Evolutionary conservation across 2,113 vertebrate genomes (phyloP).

Genomic region (Marmota flaviventris): DNA sequence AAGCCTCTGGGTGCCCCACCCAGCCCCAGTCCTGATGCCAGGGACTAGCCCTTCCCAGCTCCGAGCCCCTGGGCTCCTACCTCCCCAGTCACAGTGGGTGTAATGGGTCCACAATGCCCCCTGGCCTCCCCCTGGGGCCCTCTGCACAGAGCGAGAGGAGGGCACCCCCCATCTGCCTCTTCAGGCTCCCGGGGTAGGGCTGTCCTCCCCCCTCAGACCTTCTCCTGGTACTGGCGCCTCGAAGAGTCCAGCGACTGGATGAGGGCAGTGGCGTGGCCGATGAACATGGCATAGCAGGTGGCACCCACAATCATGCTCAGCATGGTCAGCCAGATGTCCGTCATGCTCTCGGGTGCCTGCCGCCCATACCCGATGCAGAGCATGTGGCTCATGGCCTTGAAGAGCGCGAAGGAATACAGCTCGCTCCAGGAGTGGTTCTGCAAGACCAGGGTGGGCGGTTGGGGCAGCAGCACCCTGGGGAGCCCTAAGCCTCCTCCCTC

Average conservation of each 20-base stretch:
- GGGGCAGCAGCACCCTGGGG: accelerated
- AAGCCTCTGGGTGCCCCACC: too few relatives aligned
- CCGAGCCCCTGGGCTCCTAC: neutral
- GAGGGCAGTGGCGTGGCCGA: slow-evolving; percentile 95
- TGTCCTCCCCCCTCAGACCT: slow-evolving; percentile 87
- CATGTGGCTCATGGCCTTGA: slow-evolving; percentile 99
- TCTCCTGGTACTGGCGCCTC: slow-evolving; percentile 96
- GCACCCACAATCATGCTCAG: slow-evolving; percentile 99
- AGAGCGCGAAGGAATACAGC: slow-evolving; percentile 98
- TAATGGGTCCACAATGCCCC: too few relatives aligned
- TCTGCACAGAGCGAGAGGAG: too few relatives aligned
- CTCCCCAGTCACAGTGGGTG: too few relatives aligned
- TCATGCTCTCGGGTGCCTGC: slow-evolving; percentile 98
- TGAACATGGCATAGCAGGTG: slow-evolving; percentile 98
- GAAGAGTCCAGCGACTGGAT: slow-evolving; percentile 97
- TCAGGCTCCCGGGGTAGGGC: neutral
- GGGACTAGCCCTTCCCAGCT: neutral
- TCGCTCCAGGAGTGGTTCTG: slow-evolving; percentile 98
- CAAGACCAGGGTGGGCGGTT: neutral
- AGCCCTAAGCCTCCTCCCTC: neutral
- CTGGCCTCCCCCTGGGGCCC: too few relatives aligned
- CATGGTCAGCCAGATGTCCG: slow-evolving; percentile 99
- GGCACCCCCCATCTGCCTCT: too few relatives aligned
- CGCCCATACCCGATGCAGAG: slow-evolving; percentile 97
- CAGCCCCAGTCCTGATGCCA: neutral